These are phyloP conservation scores for Sitta carolinensis DNA, from an alignment of 2,797 vertebrate species.

Conservation along the genomic window DNA sequence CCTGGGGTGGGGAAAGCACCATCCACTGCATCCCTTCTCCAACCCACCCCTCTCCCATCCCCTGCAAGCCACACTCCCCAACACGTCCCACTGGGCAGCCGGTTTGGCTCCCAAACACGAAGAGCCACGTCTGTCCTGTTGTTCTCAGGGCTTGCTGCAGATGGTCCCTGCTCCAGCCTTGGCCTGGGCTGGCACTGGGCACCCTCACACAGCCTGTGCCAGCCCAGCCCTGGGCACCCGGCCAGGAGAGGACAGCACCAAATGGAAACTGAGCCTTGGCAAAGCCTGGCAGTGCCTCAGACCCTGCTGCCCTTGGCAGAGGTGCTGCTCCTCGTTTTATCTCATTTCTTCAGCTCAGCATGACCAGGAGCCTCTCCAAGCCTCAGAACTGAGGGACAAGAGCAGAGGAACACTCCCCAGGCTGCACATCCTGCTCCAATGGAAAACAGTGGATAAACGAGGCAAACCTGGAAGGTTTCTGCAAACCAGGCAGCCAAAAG, in stretches of 20 bases:
- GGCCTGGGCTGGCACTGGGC: not conserved
- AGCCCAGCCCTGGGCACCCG: not conserved
- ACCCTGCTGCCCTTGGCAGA: not conserved
- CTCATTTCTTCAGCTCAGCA: not conserved
- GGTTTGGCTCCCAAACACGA: not conserved
- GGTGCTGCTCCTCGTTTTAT: not conserved
- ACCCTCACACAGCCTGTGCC: not conserved
- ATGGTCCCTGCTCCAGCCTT: not conserved
- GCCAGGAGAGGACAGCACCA: not conserved
- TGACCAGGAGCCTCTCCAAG: not conserved
- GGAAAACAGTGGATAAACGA: not conserved
- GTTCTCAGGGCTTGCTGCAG: not conserved
- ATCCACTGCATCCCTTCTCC: not conserved
- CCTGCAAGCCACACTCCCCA: not conserved
- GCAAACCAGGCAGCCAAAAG: not conserved
- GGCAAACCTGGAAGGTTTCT: not conserved
- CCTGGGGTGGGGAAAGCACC: not conserved
- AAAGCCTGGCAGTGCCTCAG: not conserved
- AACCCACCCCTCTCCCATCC: not conserved
- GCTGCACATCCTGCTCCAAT: not conserved
- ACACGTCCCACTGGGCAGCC: not conserved
- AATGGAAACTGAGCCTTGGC: not conserved
- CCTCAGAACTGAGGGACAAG: not conserved
- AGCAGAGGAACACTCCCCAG: not conserved
- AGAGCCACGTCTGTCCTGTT: rapidly evolving